A percentile compares a stretch with the other conserved stretches of the same genome.
Conservation (phyloP, 2,888 invertebrate genomes). For the Acronicta psi region DNA sequence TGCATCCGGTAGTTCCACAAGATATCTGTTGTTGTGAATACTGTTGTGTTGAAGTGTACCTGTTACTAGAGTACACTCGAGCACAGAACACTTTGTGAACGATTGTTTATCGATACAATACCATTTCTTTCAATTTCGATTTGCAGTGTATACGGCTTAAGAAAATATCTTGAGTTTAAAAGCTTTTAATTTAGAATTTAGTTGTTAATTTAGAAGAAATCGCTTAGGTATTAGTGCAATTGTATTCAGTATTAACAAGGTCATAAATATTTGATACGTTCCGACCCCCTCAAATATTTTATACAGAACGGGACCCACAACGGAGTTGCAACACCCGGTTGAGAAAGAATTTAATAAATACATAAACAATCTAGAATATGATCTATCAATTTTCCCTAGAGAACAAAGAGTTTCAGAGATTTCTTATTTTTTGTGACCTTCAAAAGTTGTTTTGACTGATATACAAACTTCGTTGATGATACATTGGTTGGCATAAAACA, state of each 20-base stretch:
- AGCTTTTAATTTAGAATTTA: too few species aligned
- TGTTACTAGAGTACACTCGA: constrained; percentile 11
- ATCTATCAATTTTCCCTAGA: not conserved
- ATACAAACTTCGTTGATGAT: not conserved
- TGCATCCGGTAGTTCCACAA: constrained; percentile 32
- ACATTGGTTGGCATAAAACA: not conserved
- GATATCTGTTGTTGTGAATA: constrained; percentile 32
- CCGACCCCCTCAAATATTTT: too few species aligned
- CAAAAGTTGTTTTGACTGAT: not conserved
- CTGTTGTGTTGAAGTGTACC: constrained; percentile 29
- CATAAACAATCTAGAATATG: not conserved
- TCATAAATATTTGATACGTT: too few species aligned
- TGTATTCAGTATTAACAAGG: too few species aligned
- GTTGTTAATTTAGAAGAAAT: too few species aligned
- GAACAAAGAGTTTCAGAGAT: not conserved
- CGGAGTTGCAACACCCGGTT: too few species aligned
- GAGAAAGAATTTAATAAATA: too few species aligned
- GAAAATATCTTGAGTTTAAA: too few species aligned
- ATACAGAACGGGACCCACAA: too few species aligned
- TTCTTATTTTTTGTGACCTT: not conserved
- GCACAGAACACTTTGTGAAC: constrained; percentile 6
- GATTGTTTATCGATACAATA: constrained; percentile 19
- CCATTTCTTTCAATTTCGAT: too few species aligned
- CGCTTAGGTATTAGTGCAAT: too few species aligned
- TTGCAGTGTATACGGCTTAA: too few species aligned